phyloP scores from a whole-genome alignment of 2,113 vertebrate species.

The Puffinus mauretanicus region DNA sequence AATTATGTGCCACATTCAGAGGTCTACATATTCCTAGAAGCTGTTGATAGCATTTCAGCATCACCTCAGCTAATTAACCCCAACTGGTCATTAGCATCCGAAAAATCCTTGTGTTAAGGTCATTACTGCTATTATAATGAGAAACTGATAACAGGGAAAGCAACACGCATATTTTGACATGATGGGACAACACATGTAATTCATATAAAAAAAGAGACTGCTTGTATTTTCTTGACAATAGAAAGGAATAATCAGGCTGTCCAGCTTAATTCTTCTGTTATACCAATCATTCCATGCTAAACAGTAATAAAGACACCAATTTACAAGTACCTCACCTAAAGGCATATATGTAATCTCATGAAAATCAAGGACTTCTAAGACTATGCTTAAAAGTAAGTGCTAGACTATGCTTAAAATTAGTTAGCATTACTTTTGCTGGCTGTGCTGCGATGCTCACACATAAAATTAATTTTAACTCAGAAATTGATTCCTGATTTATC shows the following conservation, averaged over 20 bases:
- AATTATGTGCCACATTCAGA: background rate
- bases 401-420: background rate
- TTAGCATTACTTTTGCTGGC: background rate
- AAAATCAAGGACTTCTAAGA: background rate
- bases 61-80: background rate
- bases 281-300: background rate
- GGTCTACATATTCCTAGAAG: background rate
- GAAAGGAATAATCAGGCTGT: background rate
- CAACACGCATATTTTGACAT: background rate
- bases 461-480: background rate
- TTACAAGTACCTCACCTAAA: background rate
- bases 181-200: background rate
- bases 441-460: background rate
- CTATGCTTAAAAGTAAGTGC: background rate
- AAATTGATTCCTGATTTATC: background rate
- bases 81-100: background rate
- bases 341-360: background rate
- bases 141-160: background rate
- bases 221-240: background rate
- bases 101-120: background rate
- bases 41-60: background rate
- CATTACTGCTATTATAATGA: background rate
- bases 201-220: background rate
- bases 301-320: background rate
- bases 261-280: background rate